Evolutionary conservation across 1,140 invertebrate genomes (phyloP), one percentile per base, ranked within the genome.

Genomic region (Colletes latitarsis): DNA sequence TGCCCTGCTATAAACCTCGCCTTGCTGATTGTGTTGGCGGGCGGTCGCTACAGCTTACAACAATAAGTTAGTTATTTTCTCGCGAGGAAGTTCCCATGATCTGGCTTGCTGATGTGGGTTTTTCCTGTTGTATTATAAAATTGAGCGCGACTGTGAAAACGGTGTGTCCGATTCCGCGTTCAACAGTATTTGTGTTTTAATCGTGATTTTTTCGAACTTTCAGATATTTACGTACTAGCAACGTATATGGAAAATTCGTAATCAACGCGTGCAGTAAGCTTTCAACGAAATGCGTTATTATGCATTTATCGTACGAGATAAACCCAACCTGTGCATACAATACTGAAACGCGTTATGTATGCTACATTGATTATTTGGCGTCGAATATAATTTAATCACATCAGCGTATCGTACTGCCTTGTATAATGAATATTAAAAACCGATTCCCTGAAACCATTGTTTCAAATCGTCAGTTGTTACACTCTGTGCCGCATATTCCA

Each of bases 171-270:
- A n/a, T n/a, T n/a, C n/a, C n/a, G n/a, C n/a, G n/a, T n/a, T n/a
- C n/a, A n/a, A n/a, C n/a, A n/a, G 17, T 17, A 68, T 63, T 78
- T 73, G 57, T 67, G 78, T 75, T 78, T 62, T 58, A 41, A 62
- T 75, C 67, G 57, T 78, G 60, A 79, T 85, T 82, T 79, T 86
- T 79, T 86, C 77, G 52, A 62, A 52, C 41, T 60, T 41, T 4
- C 70, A 52, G 74, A 74, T 72, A 75, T 82, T 83, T 81, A 67
- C 71, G 52, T 63, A 76, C 55, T 43, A 4, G 43, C 43, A 8
- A 43, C 43, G 8, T 9, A 9, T 46, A 9, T 46, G 6, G 43
- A 46, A 9, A 46, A 46, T 46, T 69, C 49, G 49, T 10, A 10
- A 49, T 49, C 8, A 49, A 10, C 62, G 14, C 76, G 68, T 39